Percentiles rank a stretch among this genome's conserved stretches.
These are phyloP conservation scores for Steinernema carpocapsae DNA, from an alignment of 2,888 invertebrate genomes.

Conservation along the genomic window DNA sequence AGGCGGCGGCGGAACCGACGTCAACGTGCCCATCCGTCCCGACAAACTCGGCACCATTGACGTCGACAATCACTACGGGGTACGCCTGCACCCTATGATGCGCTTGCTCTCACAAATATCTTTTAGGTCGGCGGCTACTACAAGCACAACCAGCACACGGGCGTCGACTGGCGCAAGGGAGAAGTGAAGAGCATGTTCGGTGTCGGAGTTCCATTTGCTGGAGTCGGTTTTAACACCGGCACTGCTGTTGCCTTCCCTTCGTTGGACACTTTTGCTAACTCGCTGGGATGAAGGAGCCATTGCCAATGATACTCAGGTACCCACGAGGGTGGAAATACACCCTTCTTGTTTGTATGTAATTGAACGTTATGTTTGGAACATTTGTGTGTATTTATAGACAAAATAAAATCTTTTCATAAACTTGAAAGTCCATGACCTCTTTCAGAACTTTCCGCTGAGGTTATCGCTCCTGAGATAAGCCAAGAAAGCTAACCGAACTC, in stretches of 20 bases:
- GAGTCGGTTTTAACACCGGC: constrained; percentile 49
- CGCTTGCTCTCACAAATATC: too few species aligned
- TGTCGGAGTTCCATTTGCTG: constrained; percentile 63
- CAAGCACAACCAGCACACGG: constrained; percentile 65
- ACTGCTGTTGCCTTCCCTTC: constrained; percentile 28
- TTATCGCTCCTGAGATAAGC: too few species aligned
- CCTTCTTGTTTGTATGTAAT: constrained; percentile 18
- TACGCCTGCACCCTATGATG: constrained; percentile 30
- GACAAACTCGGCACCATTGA: constrained; percentile 45
- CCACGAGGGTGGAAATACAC: neutral
- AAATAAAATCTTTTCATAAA: too few species aligned
- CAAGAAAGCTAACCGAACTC: too few species aligned
- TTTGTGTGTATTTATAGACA: too few species aligned
- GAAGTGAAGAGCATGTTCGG: constrained; percentile 59
- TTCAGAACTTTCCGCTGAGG: too few species aligned
- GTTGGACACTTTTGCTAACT: constrained; percentile 22
- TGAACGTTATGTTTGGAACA: too few species aligned
- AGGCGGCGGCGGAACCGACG: constrained; percentile 53
- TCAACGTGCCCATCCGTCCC: constrained; percentile 38
- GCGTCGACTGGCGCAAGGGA: constrained; percentile 60
- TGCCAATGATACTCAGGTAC: constrained; percentile 6
- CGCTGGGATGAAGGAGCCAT: neutral
- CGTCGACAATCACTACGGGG: constrained; percentile 47
- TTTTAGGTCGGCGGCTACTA: constrained; percentile 63
- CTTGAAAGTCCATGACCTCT: too few species aligned